Evolutionary conservation across 1,140 invertebrate genomes (phyloP).

Genomic region (Procambarus clarkii): DNA sequence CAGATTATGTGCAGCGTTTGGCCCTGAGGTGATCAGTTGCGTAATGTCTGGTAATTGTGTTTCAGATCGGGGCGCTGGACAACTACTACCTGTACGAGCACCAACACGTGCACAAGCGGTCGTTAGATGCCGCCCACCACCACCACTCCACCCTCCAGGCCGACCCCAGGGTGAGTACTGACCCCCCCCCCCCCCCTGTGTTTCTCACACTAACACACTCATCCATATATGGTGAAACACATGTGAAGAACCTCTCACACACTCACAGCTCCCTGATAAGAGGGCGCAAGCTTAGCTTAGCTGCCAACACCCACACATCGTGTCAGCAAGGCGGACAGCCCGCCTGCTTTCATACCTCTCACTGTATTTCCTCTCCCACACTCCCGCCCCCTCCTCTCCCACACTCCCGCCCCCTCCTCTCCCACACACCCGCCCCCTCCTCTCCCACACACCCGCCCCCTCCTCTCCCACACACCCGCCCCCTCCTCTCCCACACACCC

Average conservation of each 20-base stretch:
- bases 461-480: not conserved
- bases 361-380: no score
- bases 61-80: constrained; percentile 88
- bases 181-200: not conserved
- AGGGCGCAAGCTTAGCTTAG: no score
- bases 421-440: not conserved
- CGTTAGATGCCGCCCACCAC: constrained; percentile 82
- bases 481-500: not conserved
- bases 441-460: not conserved
- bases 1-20: not conserved
- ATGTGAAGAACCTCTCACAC: no score
- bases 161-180: constrained; percentile 83
- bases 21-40: not conserved
- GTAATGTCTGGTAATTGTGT: not conserved
- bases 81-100: constrained; percentile 90
- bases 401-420: no score
- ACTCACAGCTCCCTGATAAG: no score
- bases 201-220: not conserved
- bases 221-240: no score
- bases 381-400: not conserved
- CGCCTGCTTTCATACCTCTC: no score
- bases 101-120: constrained; percentile 87
- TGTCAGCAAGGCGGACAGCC: no score
- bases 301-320: no score
- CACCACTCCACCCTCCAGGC: constrained; percentile 84